Percentiles rank a stretch among this genome's conserved stretches.
Evolutionary conservation across 2,797 vertebrate genomes (phyloP).

Genomic region (Pelodytes ibericus): DNA sequence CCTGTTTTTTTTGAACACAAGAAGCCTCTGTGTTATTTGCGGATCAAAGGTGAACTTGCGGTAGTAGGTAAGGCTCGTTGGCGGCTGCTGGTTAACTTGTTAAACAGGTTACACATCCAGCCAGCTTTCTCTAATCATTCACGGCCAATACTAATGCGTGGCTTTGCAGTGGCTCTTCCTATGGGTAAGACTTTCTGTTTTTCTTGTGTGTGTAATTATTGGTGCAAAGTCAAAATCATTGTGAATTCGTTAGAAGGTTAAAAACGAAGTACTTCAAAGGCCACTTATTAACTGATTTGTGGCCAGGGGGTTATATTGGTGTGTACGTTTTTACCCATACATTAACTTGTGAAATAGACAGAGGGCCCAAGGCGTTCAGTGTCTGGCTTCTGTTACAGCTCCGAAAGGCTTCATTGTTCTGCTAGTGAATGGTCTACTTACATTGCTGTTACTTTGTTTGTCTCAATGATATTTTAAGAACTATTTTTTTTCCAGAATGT

Average conservation of each 20-base stretch:
- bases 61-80: neutral
- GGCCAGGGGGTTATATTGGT: too few species aligned
- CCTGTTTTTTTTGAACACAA: neutral
- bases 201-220: neutral
- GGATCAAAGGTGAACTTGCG: conserved; percentile 12
- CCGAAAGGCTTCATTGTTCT: too few species aligned
- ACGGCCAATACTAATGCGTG: neutral
- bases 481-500: too few species aligned
- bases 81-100: neutral
- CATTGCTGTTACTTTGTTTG: too few species aligned
- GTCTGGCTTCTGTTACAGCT: too few species aligned
- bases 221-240: neutral
- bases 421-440: too few species aligned
- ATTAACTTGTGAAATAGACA: too few species aligned
- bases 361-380: too few species aligned
- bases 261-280: neutral
- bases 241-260: neutral
- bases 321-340: too few species aligned
- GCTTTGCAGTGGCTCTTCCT: neutral
- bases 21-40: neutral
- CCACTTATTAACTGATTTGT: too few species aligned
- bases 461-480: too few species aligned
- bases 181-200: neutral
- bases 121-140: neutral
- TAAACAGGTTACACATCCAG: conserved; percentile 17